Percentiles rank a stretch among this genome's conserved stretches.
Conservation (phyloP, 2,888 invertebrate genomes). For the Diaphora mendica region DNA sequence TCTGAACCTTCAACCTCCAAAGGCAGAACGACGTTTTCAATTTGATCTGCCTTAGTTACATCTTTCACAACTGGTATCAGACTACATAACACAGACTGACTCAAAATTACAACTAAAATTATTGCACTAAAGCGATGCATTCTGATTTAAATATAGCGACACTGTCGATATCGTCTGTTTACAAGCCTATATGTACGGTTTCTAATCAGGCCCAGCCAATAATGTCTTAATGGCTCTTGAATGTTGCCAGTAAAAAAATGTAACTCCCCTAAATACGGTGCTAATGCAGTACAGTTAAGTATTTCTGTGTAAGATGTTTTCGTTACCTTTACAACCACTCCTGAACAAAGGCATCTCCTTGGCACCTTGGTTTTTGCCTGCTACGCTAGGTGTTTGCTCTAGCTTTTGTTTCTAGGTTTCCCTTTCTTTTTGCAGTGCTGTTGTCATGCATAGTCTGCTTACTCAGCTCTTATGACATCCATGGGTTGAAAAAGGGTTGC, state of each 20-base stretch:
- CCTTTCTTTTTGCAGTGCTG: no score
- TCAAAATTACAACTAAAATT: not conserved
- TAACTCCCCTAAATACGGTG: not conserved
- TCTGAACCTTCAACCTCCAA: not conserved
- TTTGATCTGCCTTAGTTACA: not conserved
- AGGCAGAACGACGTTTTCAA: not conserved
- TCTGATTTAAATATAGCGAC: not conserved
- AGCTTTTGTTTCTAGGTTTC: no score
- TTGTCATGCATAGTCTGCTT: no score
- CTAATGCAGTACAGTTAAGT: not conserved
- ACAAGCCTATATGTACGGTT: not conserved
- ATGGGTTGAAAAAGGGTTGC: no score
- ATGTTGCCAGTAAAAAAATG: not conserved
- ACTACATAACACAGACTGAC: not conserved
- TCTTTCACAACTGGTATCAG: slow-evolving; percentile 3
- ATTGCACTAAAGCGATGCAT: not conserved
- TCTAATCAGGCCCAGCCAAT: not conserved
- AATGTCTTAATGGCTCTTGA: not conserved
- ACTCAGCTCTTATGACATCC: no score
- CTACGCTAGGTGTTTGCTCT: no score
- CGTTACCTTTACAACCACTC: no score
- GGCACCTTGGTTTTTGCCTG: no score
- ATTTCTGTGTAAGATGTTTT: no score
- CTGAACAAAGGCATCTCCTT: no score
- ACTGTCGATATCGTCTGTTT: not conserved